Conservation (phyloP, 1,140 invertebrate species). For the Leguminivora glycinivorella region DNA sequence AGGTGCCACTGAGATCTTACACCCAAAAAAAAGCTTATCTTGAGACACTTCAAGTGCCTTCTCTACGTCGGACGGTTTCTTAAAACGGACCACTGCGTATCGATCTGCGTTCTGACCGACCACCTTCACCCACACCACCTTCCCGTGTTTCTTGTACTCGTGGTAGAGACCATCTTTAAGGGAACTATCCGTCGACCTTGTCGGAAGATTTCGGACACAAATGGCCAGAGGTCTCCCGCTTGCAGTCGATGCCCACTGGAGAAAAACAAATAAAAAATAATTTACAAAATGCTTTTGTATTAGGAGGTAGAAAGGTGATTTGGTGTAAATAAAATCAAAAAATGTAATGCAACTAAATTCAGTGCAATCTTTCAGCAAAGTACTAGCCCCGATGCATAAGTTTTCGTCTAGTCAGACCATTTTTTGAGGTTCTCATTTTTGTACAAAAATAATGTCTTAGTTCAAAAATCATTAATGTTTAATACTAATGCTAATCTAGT, state of each 20-base stretch:
- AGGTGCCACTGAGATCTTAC: slow-evolving; percentile 94
- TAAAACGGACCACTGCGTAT: slow-evolving; percentile 87
- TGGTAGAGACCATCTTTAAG: slow-evolving; percentile 98
- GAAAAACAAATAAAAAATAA: slow-evolving; percentile 43
- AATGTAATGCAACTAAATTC: too few species aligned
- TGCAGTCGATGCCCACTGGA: slow-evolving; percentile 70
- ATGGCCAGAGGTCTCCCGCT: slow-evolving; percentile 86
- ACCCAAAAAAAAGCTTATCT: slow-evolving; percentile 97
- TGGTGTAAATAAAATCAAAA: too few species aligned
- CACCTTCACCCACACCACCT: slow-evolving; percentile 94
- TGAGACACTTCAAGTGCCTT: slow-evolving; percentile 97
- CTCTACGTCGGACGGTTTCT: slow-evolving; percentile 97
- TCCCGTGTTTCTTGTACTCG: slow-evolving; percentile 99
- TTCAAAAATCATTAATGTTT: too few species aligned
- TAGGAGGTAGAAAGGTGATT: too few species aligned
- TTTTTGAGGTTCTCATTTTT: too few species aligned
- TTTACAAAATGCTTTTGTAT: too few species aligned
- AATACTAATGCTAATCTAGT: too few species aligned
- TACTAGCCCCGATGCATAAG: too few species aligned
- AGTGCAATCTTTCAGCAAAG: too few species aligned
- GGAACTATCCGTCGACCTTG: slow-evolving; percentile 94
- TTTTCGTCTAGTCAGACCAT: too few species aligned
- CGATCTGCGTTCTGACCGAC: slow-evolving; percentile 73
- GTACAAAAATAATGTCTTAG: too few species aligned
- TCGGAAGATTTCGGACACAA: slow-evolving; percentile 93